Evolutionary conservation across 2,888 invertebrate species (phyloP).

Genomic region (Cosmorhoe ocellata): DNA sequence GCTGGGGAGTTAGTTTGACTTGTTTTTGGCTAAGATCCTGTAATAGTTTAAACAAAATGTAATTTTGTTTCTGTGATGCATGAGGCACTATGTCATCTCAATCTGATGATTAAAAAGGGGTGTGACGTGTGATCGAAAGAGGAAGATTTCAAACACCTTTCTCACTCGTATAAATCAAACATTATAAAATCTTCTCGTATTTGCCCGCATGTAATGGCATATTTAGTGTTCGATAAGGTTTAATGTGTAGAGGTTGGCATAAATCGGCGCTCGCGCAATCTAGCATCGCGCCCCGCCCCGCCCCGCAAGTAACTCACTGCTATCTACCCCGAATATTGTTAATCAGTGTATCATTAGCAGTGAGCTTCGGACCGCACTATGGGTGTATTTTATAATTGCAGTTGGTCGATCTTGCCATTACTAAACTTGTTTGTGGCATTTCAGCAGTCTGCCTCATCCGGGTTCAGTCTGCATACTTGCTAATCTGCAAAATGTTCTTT

Average conservation of each 20-base stretch:
- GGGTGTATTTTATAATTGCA: slow-evolving; percentile 23
- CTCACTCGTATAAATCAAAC: slow-evolving; percentile 67
- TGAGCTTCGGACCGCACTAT: slow-evolving; percentile 52
- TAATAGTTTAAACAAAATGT: too few species aligned
- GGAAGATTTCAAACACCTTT: slow-evolving; percentile 52
- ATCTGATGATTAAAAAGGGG: slow-evolving; percentile 13
- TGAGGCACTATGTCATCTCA: too few species aligned
- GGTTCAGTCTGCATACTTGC: not conserved
- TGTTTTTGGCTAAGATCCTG: too few species aligned
- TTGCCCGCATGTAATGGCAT: slow-evolving; percentile 80
- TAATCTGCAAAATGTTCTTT: too few species aligned
- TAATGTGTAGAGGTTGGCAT: slow-evolving; percentile 78
- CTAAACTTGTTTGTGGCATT: not conserved
- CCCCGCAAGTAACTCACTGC: slow-evolving; percentile 74
- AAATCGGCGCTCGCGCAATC: slow-evolving; percentile 74
- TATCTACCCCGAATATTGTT: slow-evolving; percentile 82
- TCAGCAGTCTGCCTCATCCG: not conserved
- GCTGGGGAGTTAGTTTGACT: too few species aligned
- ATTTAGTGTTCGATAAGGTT: slow-evolving; percentile 80
- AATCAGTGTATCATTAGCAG: slow-evolving; percentile 81
- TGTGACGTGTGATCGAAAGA: slow-evolving; percentile 10
- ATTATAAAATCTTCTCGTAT: slow-evolving; percentile 54
- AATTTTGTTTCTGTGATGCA: too few species aligned
- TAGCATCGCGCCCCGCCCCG: slow-evolving; percentile 64
- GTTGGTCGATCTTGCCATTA: not conserved